Conservation (phyloP, 1,140 invertebrate genomes). For the Ceratosolen fusciceps region DNA sequence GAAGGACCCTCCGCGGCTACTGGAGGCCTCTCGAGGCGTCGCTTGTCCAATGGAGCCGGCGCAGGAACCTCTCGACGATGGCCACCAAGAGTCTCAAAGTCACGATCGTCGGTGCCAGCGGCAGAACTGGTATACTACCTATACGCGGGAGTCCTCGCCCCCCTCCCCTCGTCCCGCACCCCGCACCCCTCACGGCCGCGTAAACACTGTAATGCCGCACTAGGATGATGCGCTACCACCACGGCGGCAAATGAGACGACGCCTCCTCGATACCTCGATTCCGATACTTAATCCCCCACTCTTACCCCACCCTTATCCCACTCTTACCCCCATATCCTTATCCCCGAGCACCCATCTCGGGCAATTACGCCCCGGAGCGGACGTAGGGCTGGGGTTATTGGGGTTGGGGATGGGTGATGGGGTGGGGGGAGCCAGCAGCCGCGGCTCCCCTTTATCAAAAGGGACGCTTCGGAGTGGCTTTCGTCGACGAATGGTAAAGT, state of each 20-base stretch:
- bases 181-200: background rate
- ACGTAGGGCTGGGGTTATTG: background rate
- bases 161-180: background rate
- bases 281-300: no score
- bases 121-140: constrained; percentile 62
- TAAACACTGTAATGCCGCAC: background rate
- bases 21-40: constrained; percentile 5
- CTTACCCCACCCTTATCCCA: no score
- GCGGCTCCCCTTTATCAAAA: background rate
- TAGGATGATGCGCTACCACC: background rate
- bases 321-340: no score
- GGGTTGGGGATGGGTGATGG: background rate
- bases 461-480: background rate
- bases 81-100: constrained; percentile 58
- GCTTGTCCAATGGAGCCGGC: background rate
- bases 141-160: background rate
- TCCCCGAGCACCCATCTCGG: no score
- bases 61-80: background rate
- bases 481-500: background rate
- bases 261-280: background rate
- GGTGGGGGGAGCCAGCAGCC: background rate
- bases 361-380: no score
- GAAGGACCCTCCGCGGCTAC: constrained; percentile 11
- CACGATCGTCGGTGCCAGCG: constrained; percentile 59
- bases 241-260: background rate